Evolutionary conservation across 2,113 vertebrate species (phyloP).

Genomic region (Poeciliopsis prolifica): DNA sequence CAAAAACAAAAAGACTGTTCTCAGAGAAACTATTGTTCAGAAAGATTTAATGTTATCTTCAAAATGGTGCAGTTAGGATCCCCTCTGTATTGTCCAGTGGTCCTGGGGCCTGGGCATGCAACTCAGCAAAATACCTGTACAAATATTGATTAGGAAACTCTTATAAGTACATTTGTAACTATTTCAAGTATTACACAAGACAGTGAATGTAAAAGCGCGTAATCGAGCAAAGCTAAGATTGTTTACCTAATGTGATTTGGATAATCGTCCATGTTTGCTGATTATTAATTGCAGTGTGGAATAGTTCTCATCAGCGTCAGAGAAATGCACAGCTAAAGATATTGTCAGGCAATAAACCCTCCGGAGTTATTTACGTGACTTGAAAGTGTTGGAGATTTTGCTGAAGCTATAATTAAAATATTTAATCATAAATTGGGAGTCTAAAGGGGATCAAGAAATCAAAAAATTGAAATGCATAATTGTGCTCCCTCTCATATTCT

Average conservation of each 20-base stretch:
- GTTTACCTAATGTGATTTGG: not conserved
- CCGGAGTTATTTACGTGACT: not conserved
- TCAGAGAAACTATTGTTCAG: not conserved
- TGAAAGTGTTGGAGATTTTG: not conserved
- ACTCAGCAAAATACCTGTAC: not conserved
- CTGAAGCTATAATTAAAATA: not conserved
- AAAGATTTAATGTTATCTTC: not conserved
- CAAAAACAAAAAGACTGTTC: not conserved
- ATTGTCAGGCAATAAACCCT: not conserved
- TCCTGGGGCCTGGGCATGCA: not conserved
- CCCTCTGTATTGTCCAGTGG: no score
- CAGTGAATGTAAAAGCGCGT: not conserved
- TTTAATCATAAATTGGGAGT: not conserved
- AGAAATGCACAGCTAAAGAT: not conserved
- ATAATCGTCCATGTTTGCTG: not conserved
- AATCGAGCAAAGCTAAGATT: not conserved
- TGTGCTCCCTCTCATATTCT: conserved; percentile 9
- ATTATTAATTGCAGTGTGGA: not conserved
- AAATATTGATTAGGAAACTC: not conserved
- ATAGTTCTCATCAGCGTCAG: not conserved
- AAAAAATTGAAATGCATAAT: not conserved
- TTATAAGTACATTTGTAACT: not conserved
- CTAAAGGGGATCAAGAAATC: no score
- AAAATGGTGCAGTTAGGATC: no score
- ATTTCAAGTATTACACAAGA: no score